These are phyloP conservation scores for Paralvinella palmiformis DNA, from an alignment of 1,140 invertebrate species.

Conservation along the genomic window DNA sequence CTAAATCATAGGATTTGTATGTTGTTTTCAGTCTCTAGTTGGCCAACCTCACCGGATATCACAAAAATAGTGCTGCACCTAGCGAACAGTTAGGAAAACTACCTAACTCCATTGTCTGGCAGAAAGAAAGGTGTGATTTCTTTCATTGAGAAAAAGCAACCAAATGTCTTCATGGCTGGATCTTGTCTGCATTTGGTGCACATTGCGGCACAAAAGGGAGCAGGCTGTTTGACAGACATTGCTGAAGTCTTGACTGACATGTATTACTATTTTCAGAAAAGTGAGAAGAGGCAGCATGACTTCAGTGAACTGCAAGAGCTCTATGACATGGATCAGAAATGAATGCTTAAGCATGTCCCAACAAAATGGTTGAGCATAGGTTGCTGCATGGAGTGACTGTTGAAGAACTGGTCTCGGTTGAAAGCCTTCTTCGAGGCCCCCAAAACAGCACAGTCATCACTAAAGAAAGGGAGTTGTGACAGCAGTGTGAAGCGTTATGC, in stretches of 20 bases:
- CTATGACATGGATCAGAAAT: conserved; percentile 21
- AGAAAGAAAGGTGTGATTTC: neutral
- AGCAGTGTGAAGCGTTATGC: too few species aligned
- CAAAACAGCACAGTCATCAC: too few species aligned
- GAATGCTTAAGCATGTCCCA: conserved; percentile 24
- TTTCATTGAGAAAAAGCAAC: neutral
- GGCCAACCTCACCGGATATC: too few species aligned
- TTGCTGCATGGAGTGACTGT: conserved; percentile 6
- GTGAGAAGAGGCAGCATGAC: conserved; percentile 14
- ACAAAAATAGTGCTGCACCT: too few species aligned
- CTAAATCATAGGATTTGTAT: too few species aligned
- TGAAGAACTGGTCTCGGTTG: too few species aligned
- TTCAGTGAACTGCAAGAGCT: conserved; percentile 18
- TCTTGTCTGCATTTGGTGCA: neutral
- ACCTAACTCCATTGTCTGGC: too few species aligned
- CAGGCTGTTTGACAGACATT: neutral
- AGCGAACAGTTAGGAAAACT: too few species aligned
- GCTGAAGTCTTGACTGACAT: neutral
- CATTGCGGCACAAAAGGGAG: neutral
- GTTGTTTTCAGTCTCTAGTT: too few species aligned
- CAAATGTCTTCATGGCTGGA: neutral
- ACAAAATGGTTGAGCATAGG: conserved; percentile 30
- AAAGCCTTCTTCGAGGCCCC: too few species aligned
- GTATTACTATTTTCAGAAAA: conserved; percentile 26
- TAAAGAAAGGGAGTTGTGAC: too few species aligned